These are phyloP conservation scores for Cryptus armator DNA, from an alignment of 2,888 invertebrate species.

Conservation along the genomic window DNA sequence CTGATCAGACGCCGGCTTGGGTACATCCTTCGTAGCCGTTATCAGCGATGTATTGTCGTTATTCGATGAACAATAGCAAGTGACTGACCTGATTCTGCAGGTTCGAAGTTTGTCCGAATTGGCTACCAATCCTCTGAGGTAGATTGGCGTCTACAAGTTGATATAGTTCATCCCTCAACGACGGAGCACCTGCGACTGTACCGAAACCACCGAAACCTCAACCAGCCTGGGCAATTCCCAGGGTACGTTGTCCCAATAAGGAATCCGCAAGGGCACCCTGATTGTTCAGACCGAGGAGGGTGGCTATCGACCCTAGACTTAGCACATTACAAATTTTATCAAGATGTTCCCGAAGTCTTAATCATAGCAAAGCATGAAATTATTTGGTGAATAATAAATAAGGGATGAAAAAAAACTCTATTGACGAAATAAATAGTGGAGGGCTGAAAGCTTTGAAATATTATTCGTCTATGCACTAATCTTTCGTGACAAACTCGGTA, in stretches of 20 bases:
- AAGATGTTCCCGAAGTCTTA: background rate
- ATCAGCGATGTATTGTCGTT: constrained; percentile 30
- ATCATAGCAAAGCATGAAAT: too few relatives aligned
- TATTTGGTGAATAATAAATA: background rate
- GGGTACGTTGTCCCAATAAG: background rate
- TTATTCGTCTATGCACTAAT: constrained; percentile 53
- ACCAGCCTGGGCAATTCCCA: constrained; percentile 8
- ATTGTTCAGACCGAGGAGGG: background rate
- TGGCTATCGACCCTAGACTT: background rate
- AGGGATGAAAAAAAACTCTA: background rate
- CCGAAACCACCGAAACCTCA: constrained; percentile 26
- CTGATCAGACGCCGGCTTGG: background rate
- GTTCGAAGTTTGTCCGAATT: constrained; percentile 44
- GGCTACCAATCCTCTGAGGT: constrained; percentile 43
- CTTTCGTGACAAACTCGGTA: constrained; percentile 57
- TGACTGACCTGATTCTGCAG: constrained; percentile 40
- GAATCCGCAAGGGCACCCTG: background rate
- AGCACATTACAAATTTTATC: background rate
- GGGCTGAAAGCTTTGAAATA: constrained; percentile 34
- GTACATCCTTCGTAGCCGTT: background rate
- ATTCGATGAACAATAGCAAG: constrained; percentile 30
- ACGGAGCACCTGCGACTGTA: constrained; percentile 27
- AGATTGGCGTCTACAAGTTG: constrained; percentile 58
- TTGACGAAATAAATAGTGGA: constrained; percentile 33
- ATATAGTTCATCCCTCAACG: constrained; percentile 51